Percentiles rank a stretch among this genome's conserved stretches.
Conservation (phyloP, 2,113 vertebrate genomes). For the Dicrurus megarhynchus region DNA sequence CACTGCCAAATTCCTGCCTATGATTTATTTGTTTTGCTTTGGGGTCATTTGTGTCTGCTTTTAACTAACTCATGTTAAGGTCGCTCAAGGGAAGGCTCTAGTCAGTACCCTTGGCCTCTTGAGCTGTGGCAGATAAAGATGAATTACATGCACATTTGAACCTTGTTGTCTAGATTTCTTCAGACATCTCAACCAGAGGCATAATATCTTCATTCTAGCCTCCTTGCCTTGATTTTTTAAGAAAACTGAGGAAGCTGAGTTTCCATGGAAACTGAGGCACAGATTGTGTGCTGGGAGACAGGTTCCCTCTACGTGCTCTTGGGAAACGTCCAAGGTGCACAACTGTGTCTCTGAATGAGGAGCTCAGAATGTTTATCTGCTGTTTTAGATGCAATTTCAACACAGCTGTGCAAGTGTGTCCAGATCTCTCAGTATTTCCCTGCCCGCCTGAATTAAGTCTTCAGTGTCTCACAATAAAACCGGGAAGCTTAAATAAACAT, state of each 20-base stretch:
- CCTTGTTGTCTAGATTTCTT: neutral
- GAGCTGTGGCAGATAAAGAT: neutral
- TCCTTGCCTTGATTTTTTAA: neutral
- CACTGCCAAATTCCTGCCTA: neutral
- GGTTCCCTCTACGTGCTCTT: neutral
- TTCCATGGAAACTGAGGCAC: constrained; percentile 67
- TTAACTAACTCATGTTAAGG: neutral
- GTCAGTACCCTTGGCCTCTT: neutral
- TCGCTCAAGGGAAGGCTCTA: neutral
- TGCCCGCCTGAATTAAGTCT: neutral
- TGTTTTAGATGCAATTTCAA: constrained; percentile 21
- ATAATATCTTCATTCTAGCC: neutral
- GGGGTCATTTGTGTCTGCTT: neutral
- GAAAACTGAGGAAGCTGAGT: neutral
- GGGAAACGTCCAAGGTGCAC: constrained; percentile 33
- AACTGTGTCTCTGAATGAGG: neutral
- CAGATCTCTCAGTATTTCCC: neutral
- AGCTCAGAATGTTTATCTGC: constrained; percentile 37
- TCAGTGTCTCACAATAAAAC: neutral
- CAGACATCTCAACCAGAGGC: neutral
- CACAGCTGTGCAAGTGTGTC: constrained; percentile 33
- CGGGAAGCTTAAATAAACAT: neutral
- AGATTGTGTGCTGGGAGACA: constrained; percentile 14
- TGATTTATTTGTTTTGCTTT: neutral
- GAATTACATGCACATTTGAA: neutral